Conservation (phyloP, 2,113 vertebrate genomes). For the Hemicordylus capensis region DNA sequence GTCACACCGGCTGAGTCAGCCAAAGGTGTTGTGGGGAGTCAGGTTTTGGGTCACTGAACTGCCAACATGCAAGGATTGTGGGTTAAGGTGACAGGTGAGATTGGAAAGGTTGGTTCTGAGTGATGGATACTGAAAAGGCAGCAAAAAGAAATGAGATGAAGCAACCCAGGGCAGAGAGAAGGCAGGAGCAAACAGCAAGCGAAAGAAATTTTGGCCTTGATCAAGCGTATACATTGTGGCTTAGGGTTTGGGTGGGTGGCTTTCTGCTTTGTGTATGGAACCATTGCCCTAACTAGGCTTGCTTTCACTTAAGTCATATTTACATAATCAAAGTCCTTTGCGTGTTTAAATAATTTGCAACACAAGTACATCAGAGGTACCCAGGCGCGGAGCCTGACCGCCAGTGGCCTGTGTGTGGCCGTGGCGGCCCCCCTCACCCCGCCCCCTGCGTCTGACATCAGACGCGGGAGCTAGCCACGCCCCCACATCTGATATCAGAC, state of each 20-base stretch:
- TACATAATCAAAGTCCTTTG: not conserved
- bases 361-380: not conserved
- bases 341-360: not conserved
- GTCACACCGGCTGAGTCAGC: not conserved
- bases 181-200: not conserved
- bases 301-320: not conserved
- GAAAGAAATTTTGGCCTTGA: not conserved
- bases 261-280: not conserved
- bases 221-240: not conserved
- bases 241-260: not conserved
- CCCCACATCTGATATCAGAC: no score
- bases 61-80: not conserved
- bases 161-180: not conserved
- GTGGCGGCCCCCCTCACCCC: no score
- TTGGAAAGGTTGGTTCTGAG: not conserved
- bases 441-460: no score
- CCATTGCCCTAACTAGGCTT: not conserved
- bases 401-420: no score
- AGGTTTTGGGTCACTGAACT: not conserved
- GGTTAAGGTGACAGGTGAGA: not conserved
- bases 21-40: not conserved
- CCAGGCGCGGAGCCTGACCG: no score
- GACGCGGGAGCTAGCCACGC: no score
- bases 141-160: not conserved
- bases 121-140: not conserved